These are phyloP conservation scores for Parambassis ranga DNA, from an alignment of 2,797 vertebrate genomes.

Conservation along the genomic window DNA sequence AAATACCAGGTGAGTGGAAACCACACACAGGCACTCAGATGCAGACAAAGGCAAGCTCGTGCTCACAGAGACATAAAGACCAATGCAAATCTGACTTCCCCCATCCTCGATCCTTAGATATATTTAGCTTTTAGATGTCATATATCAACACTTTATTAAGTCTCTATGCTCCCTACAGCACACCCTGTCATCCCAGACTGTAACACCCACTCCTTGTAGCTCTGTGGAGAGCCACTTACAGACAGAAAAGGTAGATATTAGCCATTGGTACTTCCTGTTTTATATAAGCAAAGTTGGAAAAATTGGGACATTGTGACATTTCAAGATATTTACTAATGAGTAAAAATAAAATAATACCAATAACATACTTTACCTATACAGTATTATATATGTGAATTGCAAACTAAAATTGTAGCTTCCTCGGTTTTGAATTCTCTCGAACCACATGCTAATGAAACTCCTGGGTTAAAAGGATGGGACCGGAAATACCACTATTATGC, in stretches of 20 bases:
- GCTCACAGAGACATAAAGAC: conserved; percentile 26
- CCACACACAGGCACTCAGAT: conserved; percentile 35
- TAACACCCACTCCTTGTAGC: conserved; percentile 72
- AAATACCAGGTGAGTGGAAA: conserved; percentile 50
- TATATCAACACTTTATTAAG: conserved; percentile 82
- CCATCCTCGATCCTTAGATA: conserved; percentile 29
- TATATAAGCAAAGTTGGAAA: conserved; percentile 77
- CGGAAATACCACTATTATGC: too few species aligned
- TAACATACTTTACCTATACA: too few species aligned
- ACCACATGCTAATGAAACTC: too few species aligned
- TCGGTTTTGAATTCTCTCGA: conserved; percentile 11
- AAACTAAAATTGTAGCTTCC: not conserved
- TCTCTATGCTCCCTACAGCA: conserved; percentile 49
- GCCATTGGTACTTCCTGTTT: conserved; percentile 81
- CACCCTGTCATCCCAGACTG: conserved; percentile 22
- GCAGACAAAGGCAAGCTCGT: conserved; percentile 22
- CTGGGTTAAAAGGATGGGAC: too few species aligned
- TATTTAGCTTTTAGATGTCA: conserved; percentile 78
- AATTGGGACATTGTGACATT: too few species aligned
- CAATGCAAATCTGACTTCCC: conserved; percentile 27
- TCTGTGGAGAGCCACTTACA: conserved; percentile 81
- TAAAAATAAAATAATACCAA: too few species aligned
- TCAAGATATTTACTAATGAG: too few species aligned
- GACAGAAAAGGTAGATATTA: conserved; percentile 76
- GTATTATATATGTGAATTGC: too few species aligned